phyloP scores from a whole-genome alignment of 2,888 invertebrate genomes.

The Metopia argyrocephala region DNA sequence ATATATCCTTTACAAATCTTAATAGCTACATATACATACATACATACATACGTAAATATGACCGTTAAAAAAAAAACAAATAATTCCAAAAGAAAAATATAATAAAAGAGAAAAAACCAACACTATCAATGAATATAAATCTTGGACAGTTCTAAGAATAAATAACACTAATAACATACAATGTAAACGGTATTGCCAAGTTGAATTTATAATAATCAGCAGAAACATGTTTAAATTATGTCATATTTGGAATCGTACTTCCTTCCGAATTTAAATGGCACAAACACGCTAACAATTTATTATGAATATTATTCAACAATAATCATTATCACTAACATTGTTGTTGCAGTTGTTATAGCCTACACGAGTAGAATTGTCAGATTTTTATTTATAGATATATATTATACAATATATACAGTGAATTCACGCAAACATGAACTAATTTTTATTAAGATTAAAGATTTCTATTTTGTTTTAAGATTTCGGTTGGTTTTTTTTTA shows the following conservation, averaged over 20 bases:
- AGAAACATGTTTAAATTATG: too few relatives aligned
- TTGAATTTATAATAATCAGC: neutral
- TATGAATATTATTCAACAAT: neutral
- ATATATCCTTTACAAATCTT: too few relatives aligned
- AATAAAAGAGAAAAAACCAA: neutral
- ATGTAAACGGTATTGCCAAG: neutral
- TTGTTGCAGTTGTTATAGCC: conserved; percentile 31
- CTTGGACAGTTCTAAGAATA: neutral
- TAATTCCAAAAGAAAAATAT: neutral
- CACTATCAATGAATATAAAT: neutral
- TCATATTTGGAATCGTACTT: too few relatives aligned
- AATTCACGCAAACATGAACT: too few relatives aligned
- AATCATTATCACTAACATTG: conserved; percentile 10
- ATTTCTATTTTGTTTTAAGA: too few relatives aligned
- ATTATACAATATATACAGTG: too few relatives aligned
- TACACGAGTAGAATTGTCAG: too few relatives aligned
- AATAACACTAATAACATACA: neutral
- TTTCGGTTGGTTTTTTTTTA: too few relatives aligned
- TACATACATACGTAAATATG: too few relatives aligned
- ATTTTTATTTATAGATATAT: too few relatives aligned
- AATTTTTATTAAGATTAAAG: too few relatives aligned
- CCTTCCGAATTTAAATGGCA: neutral
- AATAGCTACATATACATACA: too few relatives aligned
- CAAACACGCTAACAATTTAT: neutral
- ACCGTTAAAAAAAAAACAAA: conserved; percentile 7